Evolutionary conservation across 53 echinoderm and acorn worm genomes (phyloP).

Genomic region (Mesocentrotus franciscanus): DNA sequence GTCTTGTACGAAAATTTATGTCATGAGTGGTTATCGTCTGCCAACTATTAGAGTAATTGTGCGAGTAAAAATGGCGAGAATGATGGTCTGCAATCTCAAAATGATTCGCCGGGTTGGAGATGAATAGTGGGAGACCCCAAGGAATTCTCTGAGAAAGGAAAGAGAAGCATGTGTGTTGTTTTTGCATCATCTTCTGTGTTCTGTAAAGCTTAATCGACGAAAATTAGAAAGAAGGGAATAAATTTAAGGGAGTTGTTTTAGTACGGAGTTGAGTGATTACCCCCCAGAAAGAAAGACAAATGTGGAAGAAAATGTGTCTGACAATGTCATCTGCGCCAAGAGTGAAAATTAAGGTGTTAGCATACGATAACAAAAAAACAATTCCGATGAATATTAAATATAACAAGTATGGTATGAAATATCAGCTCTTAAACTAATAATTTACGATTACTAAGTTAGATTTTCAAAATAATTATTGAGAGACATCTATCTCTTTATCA

Average conservation of each 20-base stretch:
- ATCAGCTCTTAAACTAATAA: too few relatives aligned
- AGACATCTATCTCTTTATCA: too few relatives aligned
- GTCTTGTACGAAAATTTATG: slow-evolving; percentile 58
- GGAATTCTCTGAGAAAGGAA: neutral
- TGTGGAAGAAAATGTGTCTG: neutral
- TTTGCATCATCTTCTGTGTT: neutral
- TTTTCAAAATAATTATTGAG: too few relatives aligned
- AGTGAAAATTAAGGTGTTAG: too few relatives aligned
- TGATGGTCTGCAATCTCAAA: slow-evolving; percentile 33
- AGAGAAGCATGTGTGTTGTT: neutral
- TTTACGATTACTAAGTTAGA: too few relatives aligned
- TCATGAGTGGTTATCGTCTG: slow-evolving; percentile 54
- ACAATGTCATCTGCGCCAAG: neutral
- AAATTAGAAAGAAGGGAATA: neutral
- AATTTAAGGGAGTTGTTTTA: neutral
- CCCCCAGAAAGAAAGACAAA: neutral
- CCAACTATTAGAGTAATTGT: slow-evolving; percentile 66
- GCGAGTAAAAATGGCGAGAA: slow-evolving; percentile 33
- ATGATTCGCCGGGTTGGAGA: neutral
- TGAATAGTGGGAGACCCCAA: neutral
- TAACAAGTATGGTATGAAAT: too few relatives aligned
- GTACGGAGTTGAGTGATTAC: neutral
- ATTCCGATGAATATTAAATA: too few relatives aligned
- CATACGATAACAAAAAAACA: too few relatives aligned
- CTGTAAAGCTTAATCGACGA: neutral